Conservation (phyloP, 2,797 vertebrate genomes). For the Kryptolebias ocellatus region DNA sequence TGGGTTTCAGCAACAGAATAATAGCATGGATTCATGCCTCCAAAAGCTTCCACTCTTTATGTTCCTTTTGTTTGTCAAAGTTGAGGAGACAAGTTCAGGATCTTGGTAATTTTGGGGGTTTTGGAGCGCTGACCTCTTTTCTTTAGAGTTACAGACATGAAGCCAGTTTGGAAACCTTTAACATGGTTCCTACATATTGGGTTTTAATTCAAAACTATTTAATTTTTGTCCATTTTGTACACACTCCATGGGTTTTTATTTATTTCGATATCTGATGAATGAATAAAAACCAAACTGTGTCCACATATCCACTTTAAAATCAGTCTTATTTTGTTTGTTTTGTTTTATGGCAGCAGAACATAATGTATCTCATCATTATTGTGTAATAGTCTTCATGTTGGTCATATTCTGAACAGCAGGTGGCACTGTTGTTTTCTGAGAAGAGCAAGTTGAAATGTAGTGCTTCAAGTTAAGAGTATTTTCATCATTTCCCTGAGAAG, state of each 20-base stretch:
- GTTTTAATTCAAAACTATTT: too few relatives aligned
- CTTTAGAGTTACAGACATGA: too few relatives aligned
- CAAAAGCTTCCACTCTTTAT: too few relatives aligned
- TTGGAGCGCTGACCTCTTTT: too few relatives aligned
- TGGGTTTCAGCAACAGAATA: too few relatives aligned
- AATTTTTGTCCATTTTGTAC: neutral
- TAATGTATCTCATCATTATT: neutral
- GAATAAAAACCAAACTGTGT: neutral
- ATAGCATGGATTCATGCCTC: too few relatives aligned
- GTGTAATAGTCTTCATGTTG: neutral
- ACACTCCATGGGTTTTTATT: neutral
- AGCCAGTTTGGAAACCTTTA: too few relatives aligned
- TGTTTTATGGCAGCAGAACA: neutral
- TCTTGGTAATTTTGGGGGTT: too few relatives aligned
- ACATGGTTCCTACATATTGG: too few relatives aligned
- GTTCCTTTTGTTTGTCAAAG: too few relatives aligned
- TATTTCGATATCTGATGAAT: neutral
- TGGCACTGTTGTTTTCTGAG: constrained; percentile 67
- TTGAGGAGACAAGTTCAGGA: too few relatives aligned
- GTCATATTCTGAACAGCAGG: constrained; percentile 66
- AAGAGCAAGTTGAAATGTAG: neutral
- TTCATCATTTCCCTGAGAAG: neutral
- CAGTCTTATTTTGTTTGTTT: neutral
- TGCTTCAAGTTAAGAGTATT: neutral
- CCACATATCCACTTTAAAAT: neutral